These are phyloP conservation scores for Stenolophus ochropezus DNA, from an alignment of 2,888 invertebrate species.

Conservation along the genomic window DNA sequence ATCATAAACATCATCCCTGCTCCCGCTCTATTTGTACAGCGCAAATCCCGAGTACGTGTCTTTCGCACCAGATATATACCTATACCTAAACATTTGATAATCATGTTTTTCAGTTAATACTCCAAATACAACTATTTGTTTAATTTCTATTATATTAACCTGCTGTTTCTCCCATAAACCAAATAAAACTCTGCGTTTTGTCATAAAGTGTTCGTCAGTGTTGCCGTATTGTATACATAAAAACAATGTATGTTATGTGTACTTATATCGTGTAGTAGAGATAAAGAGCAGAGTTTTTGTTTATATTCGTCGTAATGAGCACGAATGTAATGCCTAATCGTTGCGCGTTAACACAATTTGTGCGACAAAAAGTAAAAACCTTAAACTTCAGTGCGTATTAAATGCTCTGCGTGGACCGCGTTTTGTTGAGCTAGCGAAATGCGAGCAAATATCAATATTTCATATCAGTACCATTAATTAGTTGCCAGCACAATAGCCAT, in stretches of 20 bases:
- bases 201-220: not conserved
- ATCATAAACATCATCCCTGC: not conserved
- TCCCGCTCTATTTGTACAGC: not conserved
- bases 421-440: conserved; percentile 29
- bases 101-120: conserved; percentile 54
- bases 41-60: conserved; percentile 51
- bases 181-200: too few relatives aligned
- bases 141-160: not conserved
- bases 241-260: not conserved
- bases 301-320: conserved; percentile 15
- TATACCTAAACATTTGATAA: conserved; percentile 42
- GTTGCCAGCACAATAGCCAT: not conserved
- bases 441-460: not conserved
- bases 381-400: not conserved
- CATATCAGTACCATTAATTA: conserved; percentile 11
- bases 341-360: not conserved
- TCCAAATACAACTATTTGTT: conserved; percentile 33
- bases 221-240: not conserved
- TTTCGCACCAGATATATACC: conserved; percentile 1
- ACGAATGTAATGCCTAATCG: conserved; percentile 13
- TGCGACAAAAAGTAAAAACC: conserved; percentile 11
- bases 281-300: conserved; percentile 10
- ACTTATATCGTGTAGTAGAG: not conserved
- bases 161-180: too few relatives aligned
- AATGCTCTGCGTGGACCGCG: too few relatives aligned